phyloP scores from a whole-genome alignment of 2,797 vertebrate genomes.

The Spinibarbus caldwelli region DNA sequence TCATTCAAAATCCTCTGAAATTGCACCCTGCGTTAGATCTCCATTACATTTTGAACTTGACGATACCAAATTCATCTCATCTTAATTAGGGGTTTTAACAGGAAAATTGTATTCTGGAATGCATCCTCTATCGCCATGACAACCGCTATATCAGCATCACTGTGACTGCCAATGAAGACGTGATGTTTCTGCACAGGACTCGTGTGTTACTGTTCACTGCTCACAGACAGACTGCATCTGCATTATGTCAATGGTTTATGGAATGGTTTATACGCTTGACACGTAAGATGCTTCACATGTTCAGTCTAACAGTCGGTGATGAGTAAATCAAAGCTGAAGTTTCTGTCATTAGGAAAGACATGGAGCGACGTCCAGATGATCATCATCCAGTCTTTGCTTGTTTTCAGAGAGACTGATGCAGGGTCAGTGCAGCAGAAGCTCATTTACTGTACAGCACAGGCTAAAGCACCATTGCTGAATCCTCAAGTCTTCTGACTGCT shows the following conservation, averaged over 20 bases:
- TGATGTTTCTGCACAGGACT: not conserved
- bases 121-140: conserved; percentile 39
- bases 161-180: not conserved
- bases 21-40: not conserved
- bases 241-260: not conserved
- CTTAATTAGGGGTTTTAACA: conserved; percentile 13
- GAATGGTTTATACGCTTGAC: not conserved
- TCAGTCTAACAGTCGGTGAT: not conserved
- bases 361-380: not conserved
- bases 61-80: not conserved
- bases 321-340: not conserved
- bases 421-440: not conserved
- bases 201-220: not conserved
- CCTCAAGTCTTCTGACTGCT: not conserved
- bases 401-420: not conserved
- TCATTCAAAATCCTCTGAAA: not conserved
- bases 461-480: not conserved
- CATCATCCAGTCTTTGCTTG: not conserved
- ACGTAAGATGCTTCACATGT: not conserved
- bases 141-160: conserved; percentile 36
- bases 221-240: not conserved
- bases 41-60: not conserved
- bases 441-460: not conserved
- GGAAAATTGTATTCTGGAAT: conserved; percentile 21
- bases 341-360: not conserved